phyloP scores from a whole-genome alignment of 2,797 vertebrate genomes.

The Poeciliopsis turneri region DNA sequence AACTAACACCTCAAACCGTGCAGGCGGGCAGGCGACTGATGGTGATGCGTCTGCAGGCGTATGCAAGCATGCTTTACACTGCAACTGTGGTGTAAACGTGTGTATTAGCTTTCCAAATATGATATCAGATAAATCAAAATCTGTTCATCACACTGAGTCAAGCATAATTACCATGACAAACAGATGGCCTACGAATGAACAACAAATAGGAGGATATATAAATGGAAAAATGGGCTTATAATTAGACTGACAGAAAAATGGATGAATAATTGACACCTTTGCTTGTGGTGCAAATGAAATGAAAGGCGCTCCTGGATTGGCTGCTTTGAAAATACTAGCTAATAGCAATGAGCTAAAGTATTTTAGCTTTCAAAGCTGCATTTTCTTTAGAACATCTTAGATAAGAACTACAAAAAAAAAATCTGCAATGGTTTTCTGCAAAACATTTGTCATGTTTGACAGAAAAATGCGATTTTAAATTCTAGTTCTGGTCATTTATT shows the following conservation, averaged over 20 bases:
- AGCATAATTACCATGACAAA: background rate
- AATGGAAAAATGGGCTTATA: background rate
- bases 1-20: constrained; percentile 30
- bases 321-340: no score
- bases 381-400: background rate
- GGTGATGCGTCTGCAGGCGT: constrained; percentile 2
- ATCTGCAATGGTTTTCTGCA: background rate
- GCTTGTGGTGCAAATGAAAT: background rate
- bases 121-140: background rate
- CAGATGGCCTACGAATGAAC: background rate
- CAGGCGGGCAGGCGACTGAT: constrained; percentile 1
- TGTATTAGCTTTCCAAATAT: background rate
- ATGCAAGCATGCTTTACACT: background rate
- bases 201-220: background rate
- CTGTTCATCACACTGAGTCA: background rate
- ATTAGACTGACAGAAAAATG: background rate
- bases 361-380: background rate
- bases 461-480: background rate
- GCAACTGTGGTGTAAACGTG: background rate
- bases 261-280: background rate
- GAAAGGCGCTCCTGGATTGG: background rate
- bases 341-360: no score
- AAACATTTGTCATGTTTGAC: background rate
- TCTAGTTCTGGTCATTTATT: constrained; percentile 9
- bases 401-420: background rate